Base-by-base conservation (phyloP, 2,113 vertebrate species). In the Procavia capensis region DNA sequence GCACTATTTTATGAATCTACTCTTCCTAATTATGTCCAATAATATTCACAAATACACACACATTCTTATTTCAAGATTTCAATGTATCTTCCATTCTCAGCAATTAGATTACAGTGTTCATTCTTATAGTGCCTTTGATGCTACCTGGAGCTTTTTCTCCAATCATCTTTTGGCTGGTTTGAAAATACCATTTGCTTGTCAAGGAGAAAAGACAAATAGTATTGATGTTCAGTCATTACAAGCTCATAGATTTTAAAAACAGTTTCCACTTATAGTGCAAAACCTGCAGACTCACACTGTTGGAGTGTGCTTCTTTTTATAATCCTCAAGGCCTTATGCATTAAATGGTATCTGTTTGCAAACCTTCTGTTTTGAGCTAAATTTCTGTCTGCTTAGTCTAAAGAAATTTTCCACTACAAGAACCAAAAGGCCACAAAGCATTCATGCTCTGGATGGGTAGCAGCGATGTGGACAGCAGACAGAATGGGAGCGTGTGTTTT, bases 151-250 rank as follows among this genome's bases (percentile, higher is more conserved):
- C 13, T 68, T 76, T 72, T 80, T 6, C 31, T 66, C 34, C 27
- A 82, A 88, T 93, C 36, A 91, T 80, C 85, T 13, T 7, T 63
- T 89, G 61, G 19, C 72, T 89, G 29, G 36, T 89, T 79, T 85
- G 83, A 88, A 93, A 95, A 75, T 93, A 84, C 22, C 14, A 88
- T 59, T 47, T 95, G 83, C 59, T 57, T 87, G 90, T 88, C 34
- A 84, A 76, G 20, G n/a, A 70, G 85, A 89, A 79, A 72, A 94
- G 79, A 63, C 57, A 91, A 95, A 68, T 9, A 68, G 25, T 41
- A 70, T 47, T 75, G 47, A 36, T 95, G 27, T 81, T 91, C 34
- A 94, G 9, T 88, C 39, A 92, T 66, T 24, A 41, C 22, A 82
- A 61, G 5, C 63, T 11, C 74, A 94, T 91, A 86, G 27, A 25